Conservation (phyloP, 2,888 invertebrate genomes). For the Dicyrtomina minuta region DNA sequence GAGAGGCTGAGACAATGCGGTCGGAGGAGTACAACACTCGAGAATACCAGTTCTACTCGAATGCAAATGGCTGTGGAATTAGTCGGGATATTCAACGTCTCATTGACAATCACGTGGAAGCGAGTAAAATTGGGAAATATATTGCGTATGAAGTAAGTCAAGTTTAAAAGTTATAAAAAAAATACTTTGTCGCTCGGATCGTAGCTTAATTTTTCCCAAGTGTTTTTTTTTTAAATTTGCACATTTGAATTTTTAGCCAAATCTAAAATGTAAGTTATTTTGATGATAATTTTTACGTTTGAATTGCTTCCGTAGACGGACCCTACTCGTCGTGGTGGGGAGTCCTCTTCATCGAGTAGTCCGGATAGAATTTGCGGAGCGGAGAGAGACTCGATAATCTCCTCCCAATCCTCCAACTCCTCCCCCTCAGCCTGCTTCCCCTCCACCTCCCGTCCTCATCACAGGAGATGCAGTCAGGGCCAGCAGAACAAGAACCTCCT, state of each 20-base stretch:
- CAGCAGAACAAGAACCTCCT: no score
- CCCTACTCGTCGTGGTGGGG: not conserved
- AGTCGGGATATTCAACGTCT: conserved; percentile 67
- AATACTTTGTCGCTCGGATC: not conserved
- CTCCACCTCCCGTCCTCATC: no score
- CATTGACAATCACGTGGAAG: conserved; percentile 75
- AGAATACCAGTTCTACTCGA: not conserved
- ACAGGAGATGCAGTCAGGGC: no score
- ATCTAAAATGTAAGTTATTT: no score
- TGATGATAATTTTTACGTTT: no score
- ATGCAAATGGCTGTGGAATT: conserved; percentile 15
- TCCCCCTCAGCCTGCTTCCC: no score
- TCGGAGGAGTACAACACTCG: not conserved
- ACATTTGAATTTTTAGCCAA: no score
- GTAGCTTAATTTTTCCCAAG: not conserved
- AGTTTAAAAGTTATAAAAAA: not conserved
- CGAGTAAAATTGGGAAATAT: conserved; percentile 79
- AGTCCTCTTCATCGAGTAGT: not conserved
- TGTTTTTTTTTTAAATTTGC: not conserved
- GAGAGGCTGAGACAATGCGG: not conserved
- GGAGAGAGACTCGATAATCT: not conserved
- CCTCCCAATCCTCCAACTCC: not conserved
- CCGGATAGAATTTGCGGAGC: not conserved
- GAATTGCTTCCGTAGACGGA: no score
- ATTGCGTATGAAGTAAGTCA: conserved; percentile 73